Conservation (phyloP, 2,888 invertebrate genomes). For the Thera britannica region DNA sequence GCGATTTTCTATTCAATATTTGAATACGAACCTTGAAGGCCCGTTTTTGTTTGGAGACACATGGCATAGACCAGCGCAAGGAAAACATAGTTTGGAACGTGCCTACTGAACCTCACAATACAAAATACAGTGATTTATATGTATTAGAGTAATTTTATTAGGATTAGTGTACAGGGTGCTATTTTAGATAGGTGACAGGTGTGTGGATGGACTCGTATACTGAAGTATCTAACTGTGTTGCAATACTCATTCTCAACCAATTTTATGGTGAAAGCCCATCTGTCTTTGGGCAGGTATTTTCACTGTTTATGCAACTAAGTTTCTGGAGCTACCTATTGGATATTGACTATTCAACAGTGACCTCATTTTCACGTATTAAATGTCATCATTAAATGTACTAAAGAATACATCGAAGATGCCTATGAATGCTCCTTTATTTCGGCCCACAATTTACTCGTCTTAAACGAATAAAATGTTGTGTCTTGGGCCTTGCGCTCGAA, state of each 20-base stretch:
- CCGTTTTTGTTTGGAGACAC: too few relatives aligned
- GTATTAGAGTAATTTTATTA: too few relatives aligned
- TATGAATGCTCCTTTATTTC: conserved; percentile 19
- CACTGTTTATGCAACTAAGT: neutral
- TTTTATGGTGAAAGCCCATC: neutral
- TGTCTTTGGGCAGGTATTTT: neutral
- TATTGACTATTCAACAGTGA: neutral
- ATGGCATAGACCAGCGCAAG: too few relatives aligned
- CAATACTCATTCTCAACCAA: neutral
- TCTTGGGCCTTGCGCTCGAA: neutral
- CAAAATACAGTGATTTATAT: too few relatives aligned
- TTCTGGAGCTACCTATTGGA: neutral
- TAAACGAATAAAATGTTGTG: neutral
- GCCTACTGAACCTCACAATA: too few relatives aligned
- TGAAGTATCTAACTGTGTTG: neutral
- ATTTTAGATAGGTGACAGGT: neutral
- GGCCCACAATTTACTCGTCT: neutral
- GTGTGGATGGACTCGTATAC: neutral
- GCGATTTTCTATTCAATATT: too few relatives aligned
- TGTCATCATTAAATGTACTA: neutral
- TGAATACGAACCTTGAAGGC: too few relatives aligned
- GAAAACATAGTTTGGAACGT: too few relatives aligned
- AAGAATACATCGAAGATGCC: neutral
- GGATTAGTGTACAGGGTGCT: neutral
- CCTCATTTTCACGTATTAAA: neutral